Conservation (phyloP, 2,797 vertebrate genomes). For the Oreonectes daqikongensis region DNA sequence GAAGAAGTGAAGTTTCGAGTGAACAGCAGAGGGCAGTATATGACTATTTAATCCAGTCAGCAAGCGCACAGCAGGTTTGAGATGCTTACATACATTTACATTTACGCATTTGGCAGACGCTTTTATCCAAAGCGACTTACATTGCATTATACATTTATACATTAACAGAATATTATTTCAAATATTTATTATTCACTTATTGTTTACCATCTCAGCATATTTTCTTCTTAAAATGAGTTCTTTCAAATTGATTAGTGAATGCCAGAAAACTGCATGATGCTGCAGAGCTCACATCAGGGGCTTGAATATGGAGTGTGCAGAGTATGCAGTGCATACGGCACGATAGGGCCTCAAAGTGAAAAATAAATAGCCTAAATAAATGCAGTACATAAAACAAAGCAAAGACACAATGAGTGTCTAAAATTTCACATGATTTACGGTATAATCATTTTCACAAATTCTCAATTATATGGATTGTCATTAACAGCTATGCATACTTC, state of each 20-base stretch:
- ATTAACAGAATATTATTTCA: too few relatives aligned
- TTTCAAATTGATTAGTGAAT: background rate
- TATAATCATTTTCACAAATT: background rate
- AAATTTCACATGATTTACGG: background rate
- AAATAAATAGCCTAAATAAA: background rate
- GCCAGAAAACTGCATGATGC: background rate
- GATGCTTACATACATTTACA: too few relatives aligned
- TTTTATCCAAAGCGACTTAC: too few relatives aligned
- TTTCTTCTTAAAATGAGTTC: background rate
- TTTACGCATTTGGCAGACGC: too few relatives aligned
- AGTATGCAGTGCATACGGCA: background rate
- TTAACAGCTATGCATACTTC: background rate
- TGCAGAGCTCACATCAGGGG: background rate
- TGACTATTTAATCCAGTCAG: background rate
- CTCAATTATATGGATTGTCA: background rate
- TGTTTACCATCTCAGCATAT: background rate
- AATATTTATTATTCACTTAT: background rate
- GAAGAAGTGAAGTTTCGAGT: background rate
- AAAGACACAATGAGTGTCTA: background rate
- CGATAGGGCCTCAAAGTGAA: too few relatives aligned
- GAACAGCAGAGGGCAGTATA: conserved; percentile 33
- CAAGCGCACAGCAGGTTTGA: background rate
- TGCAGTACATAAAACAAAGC: too few relatives aligned
- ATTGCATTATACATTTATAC: too few relatives aligned
- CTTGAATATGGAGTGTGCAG: background rate